phyloP scores from a whole-genome alignment of 2,113 vertebrate genomes.

The Drymodes brunneopygia region DNA sequence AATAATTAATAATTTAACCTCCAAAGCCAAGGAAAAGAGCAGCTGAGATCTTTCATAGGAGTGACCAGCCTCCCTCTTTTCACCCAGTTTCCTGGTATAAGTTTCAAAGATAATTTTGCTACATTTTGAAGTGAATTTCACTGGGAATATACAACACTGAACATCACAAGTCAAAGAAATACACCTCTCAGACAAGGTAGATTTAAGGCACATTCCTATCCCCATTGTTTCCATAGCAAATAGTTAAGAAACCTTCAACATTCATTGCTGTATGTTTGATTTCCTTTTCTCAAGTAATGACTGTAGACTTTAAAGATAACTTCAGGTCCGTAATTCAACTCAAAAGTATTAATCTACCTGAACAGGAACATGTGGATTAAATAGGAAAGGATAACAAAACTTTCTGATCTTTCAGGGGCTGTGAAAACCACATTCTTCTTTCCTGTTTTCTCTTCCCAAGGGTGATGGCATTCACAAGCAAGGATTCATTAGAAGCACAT shows the following conservation, averaged over 20 bases:
- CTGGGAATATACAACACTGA: fast-evolving
- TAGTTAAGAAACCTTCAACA: background rate
- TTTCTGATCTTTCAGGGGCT: background rate
- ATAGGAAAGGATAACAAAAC: background rate
- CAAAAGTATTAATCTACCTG: background rate
- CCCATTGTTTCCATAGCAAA: background rate
- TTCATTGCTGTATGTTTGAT: background rate
- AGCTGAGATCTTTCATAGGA: background rate
- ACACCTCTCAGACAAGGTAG: background rate
- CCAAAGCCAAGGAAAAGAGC: background rate
- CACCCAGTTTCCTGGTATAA: background rate
- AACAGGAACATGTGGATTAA: fast-evolving
- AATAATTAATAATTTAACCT: background rate
- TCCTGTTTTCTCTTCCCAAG: background rate
- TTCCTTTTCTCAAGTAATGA: background rate
- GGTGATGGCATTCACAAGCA: background rate
- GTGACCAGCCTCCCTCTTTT: fast-evolving
- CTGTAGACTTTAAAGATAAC: background rate
- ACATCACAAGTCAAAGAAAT: background rate
- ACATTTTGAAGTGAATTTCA: background rate
- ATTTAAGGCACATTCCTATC: background rate
- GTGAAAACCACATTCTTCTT: background rate
- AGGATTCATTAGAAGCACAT: background rate
- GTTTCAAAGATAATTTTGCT: background rate
- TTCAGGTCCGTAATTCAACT: background rate